phyloP scores from a whole-genome alignment of 2,113 vertebrate genomes.

The Narcine bancroftii region DNA sequence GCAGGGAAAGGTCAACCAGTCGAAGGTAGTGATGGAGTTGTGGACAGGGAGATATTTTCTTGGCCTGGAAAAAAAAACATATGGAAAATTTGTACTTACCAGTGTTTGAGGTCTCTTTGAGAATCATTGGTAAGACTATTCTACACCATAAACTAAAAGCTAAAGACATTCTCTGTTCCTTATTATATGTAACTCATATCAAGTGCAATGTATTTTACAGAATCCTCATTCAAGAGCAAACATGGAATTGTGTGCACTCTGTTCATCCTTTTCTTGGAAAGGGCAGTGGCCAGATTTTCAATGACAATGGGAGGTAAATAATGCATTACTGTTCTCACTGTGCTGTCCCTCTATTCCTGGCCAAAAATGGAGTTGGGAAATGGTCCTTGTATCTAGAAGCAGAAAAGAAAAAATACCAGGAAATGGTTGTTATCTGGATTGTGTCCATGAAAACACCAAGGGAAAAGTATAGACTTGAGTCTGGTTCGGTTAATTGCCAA shows the following conservation, averaged over 20 bases:
- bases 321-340: not conserved
- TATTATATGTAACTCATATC: not conserved
- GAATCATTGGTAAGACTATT: not conserved
- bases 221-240: not conserved
- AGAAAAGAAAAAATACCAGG: not conserved
- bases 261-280: not conserved
- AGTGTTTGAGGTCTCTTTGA: not conserved
- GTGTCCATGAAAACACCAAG: not conserved
- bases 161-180: not conserved
- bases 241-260: not conserved
- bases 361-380: not conserved
- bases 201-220: not conserved
- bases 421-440: slow-evolving; percentile 8
- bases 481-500: not conserved
- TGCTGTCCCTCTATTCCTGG: not conserved
- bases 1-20: not conserved
- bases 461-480: not conserved
- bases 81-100: not conserved
- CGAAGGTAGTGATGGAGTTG: not conserved
- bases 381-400: not conserved
- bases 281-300: not conserved
- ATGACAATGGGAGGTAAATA: not conserved
- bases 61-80: not conserved
- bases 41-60: not conserved
- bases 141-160: not conserved